These are phyloP conservation scores for Microplitis demolitor DNA, from an alignment of 1,140 invertebrate genomes.

Conservation along the genomic window DNA sequence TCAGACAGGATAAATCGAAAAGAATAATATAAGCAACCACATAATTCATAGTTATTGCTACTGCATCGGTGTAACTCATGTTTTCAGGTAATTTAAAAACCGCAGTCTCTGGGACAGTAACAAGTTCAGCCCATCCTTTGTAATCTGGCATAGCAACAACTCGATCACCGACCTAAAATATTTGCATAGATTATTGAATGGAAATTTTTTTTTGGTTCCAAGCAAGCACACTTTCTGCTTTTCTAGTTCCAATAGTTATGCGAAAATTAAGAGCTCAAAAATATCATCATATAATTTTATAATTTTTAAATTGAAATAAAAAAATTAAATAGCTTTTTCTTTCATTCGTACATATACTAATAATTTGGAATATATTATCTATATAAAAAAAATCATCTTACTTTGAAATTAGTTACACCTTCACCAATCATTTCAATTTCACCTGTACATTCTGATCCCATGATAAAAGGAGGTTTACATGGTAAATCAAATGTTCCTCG, in stretches of 20 bases:
- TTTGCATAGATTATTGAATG: not conserved
- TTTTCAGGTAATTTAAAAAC: conserved; percentile 80
- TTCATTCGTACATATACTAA: no score
- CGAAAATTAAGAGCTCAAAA: no score
- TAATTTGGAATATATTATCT: no score
- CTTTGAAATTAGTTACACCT: conserved; percentile 82
- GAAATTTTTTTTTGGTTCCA: no score
- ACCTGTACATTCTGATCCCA: conserved; percentile 88
- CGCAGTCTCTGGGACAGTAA: conserved; percentile 75
- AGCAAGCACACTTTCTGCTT: no score
- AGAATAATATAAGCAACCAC: conserved; percentile 84
- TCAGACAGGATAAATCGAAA: conserved; percentile 80
- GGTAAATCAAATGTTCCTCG: conserved; percentile 83
- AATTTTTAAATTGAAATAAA: no score
- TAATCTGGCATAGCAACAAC: conserved; percentile 85
- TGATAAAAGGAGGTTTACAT: conserved; percentile 84
- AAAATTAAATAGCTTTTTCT: no score
- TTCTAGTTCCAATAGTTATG: no score
- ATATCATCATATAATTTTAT: no score
- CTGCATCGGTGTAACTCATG: conserved; percentile 80
- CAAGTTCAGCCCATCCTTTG: conserved; percentile 84
- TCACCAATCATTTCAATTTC: conserved; percentile 81
- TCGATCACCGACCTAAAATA: conserved; percentile 77
- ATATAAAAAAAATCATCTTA: conserved; percentile 54
- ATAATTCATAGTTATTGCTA: conserved; percentile 84